Conservation (phyloP, 2,113 vertebrate species). For the Dromiciops gliroides region DNA sequence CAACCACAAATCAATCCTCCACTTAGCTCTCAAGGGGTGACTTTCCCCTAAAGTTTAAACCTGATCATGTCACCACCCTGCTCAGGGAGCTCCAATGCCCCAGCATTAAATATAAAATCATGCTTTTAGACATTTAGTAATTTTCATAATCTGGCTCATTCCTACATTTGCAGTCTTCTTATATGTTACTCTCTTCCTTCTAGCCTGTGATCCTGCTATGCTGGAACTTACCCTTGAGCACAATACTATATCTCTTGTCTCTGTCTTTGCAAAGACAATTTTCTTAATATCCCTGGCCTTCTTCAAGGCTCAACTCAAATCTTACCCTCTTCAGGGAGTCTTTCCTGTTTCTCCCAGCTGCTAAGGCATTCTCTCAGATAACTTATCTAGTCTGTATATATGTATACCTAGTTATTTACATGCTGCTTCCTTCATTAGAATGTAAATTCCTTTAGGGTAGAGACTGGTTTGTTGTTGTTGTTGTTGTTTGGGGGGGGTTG, state of each 20-base stretch:
- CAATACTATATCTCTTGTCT: background rate
- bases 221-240: background rate
- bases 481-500: too few relatives aligned
- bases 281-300: background rate
- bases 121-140: background rate
- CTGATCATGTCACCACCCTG: background rate
- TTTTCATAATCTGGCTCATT: background rate
- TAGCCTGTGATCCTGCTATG: background rate
- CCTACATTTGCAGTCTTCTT: background rate
- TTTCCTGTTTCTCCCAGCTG: background rate
- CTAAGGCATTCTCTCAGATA: background rate
- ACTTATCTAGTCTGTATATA: background rate
- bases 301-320: background rate
- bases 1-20: background rate
- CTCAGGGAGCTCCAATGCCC: background rate
- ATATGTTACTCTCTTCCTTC: background rate
- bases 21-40: background rate
- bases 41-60: background rate
- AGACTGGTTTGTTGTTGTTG: too few relatives aligned
- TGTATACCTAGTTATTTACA: background rate
- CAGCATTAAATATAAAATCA: background rate
- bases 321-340: background rate
- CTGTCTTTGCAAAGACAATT: background rate
- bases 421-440: background rate
- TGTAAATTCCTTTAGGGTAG: background rate